Base-by-base conservation (phyloP, 2,797 vertebrate species). In the Chanos chanos region DNA sequence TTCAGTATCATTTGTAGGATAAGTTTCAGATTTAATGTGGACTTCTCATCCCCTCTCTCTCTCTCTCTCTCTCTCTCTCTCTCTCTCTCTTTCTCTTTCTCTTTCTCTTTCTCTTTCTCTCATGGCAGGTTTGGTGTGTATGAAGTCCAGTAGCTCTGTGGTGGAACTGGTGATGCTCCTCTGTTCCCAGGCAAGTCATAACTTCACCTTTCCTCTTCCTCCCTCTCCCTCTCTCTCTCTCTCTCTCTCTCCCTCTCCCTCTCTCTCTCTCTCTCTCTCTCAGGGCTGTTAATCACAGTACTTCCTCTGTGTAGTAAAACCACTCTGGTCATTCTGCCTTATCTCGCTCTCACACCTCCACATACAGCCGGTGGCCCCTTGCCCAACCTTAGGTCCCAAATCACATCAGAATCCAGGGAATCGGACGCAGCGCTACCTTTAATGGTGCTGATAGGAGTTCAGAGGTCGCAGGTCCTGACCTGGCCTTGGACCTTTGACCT, bases 81-180 rank as follows among this genome's bases (percentile, higher is more conserved):
- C 30, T 18, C 48, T 57, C 68, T 55, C 13, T 62, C 44, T 56
- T 65, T 41, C 71, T 81, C 66, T 31, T 70, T 48, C 6, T 47
- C 22, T 33, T 16, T 64, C 61, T 64, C 21, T 1, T 1, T 70
- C 8, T 40, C 18, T 44, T 1, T 61, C 7, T 30, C 0, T 64
- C 15, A 24, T 63, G 77, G 9, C 86, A 99, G 96, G 96, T 82
- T 82, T 98, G 81, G 93, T 95, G 79, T 98, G 96, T 65, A 96
- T 99, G 93, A 98, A 96, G 87, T 94, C 95, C 45, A 98, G 95
- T 88, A 98, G 94, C 81, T 98, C 96, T 2, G 96, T 99, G 72
- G 96, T 99, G 86, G 96, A 99, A 77, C 86, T 99, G 79, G 96
- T 99, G 81, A 99, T 99, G 96, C 91, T 99, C 4, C 90, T 99